Evolutionary conservation across 2,113 vertebrate genomes (phyloP), one percentile per base, ranked within the genome.

Genomic region (Hemicordylus capensis): DNA sequence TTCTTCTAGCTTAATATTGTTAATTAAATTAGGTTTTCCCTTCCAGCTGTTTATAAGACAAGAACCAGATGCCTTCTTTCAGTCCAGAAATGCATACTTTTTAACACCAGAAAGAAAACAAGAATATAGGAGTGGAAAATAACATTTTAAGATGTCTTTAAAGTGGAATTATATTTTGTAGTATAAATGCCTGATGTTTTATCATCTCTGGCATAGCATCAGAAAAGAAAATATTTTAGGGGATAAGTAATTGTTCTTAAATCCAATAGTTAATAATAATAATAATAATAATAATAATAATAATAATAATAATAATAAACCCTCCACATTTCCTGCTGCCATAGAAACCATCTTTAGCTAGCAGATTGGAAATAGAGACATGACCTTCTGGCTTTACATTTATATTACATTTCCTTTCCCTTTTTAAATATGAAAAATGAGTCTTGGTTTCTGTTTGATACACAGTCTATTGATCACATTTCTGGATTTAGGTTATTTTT

Each of bases 341-440:
- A 87, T 93, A 91, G 94, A 95, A 95, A 94, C 94, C 34, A 85
- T 72, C 37, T 58, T 92, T 90, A 91, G 85, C 69, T 73, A 94
- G 84, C 80, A 83, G 4, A 9, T 56, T 92, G 51, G 89, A 93
- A 92, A 92, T 88, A 90, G 91, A 92, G 92, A 83, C 69, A 91
- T 22, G 59, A 24, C 28, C 22, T 81, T 88, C 61, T 89, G 70
- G 54, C 83, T 95, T 93, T 42, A 39, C 86, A 28, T 90, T 91
- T 93, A 59, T 83, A 67, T 91, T 87, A 81, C 67, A 82, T 89
- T 77, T 82, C 22, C 39, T 26, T 92, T 89, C 26, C 63, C 73
- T 93, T 92, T 63, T 91, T 89, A 90, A 91, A 89, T 90, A 87
- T 66, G 58, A 84, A 86, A 88, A 89, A 91, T 46, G 19, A 54